Evolutionary conservation across 2,113 vertebrate genomes (phyloP), one percentile per base, ranked within the genome.

Genomic region (Microcebus jonahi): DNA sequence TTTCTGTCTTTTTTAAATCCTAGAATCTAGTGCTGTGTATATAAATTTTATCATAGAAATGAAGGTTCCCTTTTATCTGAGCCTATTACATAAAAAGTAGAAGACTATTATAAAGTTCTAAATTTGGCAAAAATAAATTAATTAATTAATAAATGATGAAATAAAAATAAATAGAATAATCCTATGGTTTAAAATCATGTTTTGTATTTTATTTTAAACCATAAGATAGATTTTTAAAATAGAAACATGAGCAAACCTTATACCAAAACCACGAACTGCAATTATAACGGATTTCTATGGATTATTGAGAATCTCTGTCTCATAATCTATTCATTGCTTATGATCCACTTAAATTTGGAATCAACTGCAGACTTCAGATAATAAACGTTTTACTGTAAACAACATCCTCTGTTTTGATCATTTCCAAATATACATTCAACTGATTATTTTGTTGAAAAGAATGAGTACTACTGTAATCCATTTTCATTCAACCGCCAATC

Each of bases 391-490:
- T 94, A 55, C 34, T 29, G 27, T 61, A 87, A 96, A 93, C 1
- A 73, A 5, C 34, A 23, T 12, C 0, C 7, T 29, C 11, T 50
- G 59, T 85, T 94, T 48, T 84, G 14, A 87, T 86, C 10, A 91
- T 90, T n/a, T 95, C 80, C 8, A 85, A 91, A 92, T 71, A 91
- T 88, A 65, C 8, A 93, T 20, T 91, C 86, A 70, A 95, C 36
- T 39, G 90, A 90, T 86, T 75, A 70, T 97, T 94, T 94, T 92
- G 86, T 97, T 95, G 39, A 73, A 96, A 8, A 85, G 14, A 93
- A 82, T 68, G 8, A 81, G 14, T 34, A 21, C 6, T 87, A 91
- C 85, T 85, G 10, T 15, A 87, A 95, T 80, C 27, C 82, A 27
- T 65, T 94, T n/a, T 94, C 21, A 73, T 97, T 98, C 39, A 97